These are phyloP conservation scores for Atta cephalotes DNA, from an alignment of 1,140 invertebrate genomes.

Conservation along the genomic window DNA sequence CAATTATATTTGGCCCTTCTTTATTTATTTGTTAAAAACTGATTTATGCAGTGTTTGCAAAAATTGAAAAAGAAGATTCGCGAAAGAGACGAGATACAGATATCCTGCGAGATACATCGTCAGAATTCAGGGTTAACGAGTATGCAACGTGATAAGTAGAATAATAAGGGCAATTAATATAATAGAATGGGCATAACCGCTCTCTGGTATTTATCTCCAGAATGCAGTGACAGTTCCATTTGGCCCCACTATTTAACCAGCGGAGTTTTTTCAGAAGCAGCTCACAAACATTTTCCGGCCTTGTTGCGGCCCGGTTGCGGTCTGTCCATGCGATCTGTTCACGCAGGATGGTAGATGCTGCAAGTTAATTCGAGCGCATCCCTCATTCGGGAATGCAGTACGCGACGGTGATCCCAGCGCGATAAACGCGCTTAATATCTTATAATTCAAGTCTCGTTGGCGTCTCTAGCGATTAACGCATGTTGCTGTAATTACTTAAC, in stretches of 20 bases:
- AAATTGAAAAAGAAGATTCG: neutral
- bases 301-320: slow-evolving; percentile 3
- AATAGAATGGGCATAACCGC: slow-evolving; percentile 37
- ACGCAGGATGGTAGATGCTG: neutral
- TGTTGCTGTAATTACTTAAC: neutral
- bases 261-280: slow-evolving; percentile 45
- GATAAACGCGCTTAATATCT: slow-evolving; percentile 26
- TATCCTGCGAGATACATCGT: slow-evolving; percentile 8
- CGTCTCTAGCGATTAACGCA: slow-evolving; percentile 8
- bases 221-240: slow-evolving; percentile 47
- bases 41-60: neutral
- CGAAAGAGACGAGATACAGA: neutral
- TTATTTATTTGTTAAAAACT: no score
- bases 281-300: slow-evolving; percentile 35
- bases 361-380: slow-evolving; percentile 15
- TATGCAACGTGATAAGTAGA: slow-evolving; percentile 41
- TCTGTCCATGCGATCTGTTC: slow-evolving; percentile 20
- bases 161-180: slow-evolving; percentile 50
- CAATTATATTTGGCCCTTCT: no score
- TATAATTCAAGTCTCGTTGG: neutral
- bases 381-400: neutral
- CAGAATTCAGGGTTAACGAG: slow-evolving; percentile 47
- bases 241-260: neutral
- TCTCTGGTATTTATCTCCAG: slow-evolving; percentile 43
- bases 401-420: neutral